A percentile compares a stretch with the other conserved stretches of the same genome.
These are phyloP conservation scores for Lochmaea crataegi DNA, from an alignment of 2,888 invertebrate species.

Conservation along the genomic window DNA sequence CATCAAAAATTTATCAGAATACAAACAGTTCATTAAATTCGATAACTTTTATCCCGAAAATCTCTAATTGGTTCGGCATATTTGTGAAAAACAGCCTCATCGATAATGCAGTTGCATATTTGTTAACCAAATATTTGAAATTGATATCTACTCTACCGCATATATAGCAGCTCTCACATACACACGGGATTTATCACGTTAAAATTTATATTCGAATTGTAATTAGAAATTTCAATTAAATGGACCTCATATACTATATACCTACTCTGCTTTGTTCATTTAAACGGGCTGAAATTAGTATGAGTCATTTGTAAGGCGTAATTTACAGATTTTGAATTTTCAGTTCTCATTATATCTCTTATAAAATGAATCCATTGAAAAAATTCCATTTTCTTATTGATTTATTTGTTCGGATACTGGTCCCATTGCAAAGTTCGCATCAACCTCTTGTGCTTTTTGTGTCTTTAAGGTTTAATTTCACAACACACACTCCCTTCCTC, in stretches of 20 bases:
- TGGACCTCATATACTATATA: not conserved
- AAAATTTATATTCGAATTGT: slow-evolving; percentile 8
- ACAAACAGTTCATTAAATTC: slow-evolving; percentile 37
- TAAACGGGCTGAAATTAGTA: too few relatives aligned
- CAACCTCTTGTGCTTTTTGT: too few relatives aligned
- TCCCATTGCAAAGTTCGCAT: too few relatives aligned
- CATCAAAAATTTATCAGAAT: slow-evolving; percentile 32
- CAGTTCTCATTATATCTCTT: too few relatives aligned
- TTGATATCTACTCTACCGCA: slow-evolving; percentile 17
- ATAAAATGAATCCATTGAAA: too few relatives aligned
- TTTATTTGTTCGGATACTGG: too few relatives aligned
- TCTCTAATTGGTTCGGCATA: slow-evolving; percentile 30
- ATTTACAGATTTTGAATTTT: too few relatives aligned
- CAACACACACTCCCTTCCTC: too few relatives aligned
- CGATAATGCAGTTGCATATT: slow-evolving; percentile 38
- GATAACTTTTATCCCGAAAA: slow-evolving; percentile 28
- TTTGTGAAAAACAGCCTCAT: slow-evolving; percentile 34
- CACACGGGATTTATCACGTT: slow-evolving; percentile 12
- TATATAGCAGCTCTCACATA: slow-evolving; percentile 13
- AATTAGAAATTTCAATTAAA: slow-evolving; percentile 7
- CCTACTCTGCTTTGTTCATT: too few relatives aligned
- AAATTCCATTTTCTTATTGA: too few relatives aligned
- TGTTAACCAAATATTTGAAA: slow-evolving; percentile 37
- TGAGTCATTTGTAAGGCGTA: too few relatives aligned
- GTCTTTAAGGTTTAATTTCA: too few relatives aligned